Conservation (phyloP, 2,888 invertebrate genomes). For the Trypoxylon attenuatum region DNA sequence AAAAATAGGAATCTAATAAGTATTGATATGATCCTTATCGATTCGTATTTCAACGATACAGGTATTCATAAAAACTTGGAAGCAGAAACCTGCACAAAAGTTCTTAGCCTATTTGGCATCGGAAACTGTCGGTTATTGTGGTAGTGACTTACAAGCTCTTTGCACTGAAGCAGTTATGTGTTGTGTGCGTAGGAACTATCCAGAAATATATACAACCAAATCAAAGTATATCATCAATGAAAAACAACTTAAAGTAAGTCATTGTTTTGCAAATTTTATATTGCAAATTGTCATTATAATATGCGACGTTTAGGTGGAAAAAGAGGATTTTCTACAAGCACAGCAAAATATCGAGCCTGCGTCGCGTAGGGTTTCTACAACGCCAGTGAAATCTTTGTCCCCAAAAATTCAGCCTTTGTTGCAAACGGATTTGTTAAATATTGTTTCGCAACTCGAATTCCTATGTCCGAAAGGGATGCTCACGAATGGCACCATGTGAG, state of each 20-base stretch:
- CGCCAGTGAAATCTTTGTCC: conserved; percentile 77
- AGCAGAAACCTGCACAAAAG: conserved; percentile 74
- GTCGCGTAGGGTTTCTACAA: conserved; percentile 78
- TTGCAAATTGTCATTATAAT: neutral
- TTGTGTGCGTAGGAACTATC: conserved; percentile 78
- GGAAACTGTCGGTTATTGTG: conserved; percentile 78
- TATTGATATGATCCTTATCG: too few species aligned
- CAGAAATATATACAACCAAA: conserved; percentile 78
- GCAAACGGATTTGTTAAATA: conserved; percentile 74
- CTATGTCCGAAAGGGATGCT: conserved; percentile 78
- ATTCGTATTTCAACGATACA: too few species aligned
- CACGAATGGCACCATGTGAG: conserved; percentile 55
- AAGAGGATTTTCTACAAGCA: conserved; percentile 77
- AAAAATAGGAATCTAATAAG: neutral
- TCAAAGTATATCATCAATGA: conserved; percentile 77
- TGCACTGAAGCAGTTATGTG: conserved; percentile 80
- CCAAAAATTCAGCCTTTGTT: conserved; percentile 78
- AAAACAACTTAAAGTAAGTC: conserved; percentile 78
- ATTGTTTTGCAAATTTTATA: neutral
- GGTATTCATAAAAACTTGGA: conserved; percentile 76
- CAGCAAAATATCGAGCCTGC: conserved; percentile 81
- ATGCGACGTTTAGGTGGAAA: conserved; percentile 73
- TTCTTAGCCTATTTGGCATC: conserved; percentile 79
- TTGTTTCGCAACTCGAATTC: conserved; percentile 74
- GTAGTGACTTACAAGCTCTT: conserved; percentile 80